A percentile compares a stretch with the other conserved stretches of the same genome.
Conservation (phyloP, 2,113 vertebrate genomes). For the Laterallus jamaicensis region DNA sequence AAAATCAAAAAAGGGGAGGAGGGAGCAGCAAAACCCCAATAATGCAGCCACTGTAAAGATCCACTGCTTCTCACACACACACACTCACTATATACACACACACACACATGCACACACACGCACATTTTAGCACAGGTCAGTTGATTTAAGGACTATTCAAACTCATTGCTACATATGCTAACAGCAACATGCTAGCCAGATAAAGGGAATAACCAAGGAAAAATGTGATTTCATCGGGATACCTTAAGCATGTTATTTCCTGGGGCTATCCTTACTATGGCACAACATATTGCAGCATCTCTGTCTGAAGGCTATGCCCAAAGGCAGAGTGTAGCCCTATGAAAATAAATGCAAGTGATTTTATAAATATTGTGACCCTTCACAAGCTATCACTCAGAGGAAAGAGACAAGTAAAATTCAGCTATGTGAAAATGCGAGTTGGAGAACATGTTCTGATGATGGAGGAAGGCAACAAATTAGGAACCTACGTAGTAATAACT, state of each 20-base stretch:
- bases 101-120: background rate
- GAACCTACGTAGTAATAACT: background rate
- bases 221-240: background rate
- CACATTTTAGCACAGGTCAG: background rate
- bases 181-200: background rate
- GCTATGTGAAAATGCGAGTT: background rate
- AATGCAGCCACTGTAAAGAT: background rate
- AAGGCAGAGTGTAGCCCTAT: background rate
- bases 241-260: background rate
- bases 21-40: background rate
- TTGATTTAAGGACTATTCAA: background rate
- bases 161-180: background rate
- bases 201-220: background rate
- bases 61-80: background rate
- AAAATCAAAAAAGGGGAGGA: accelerated
- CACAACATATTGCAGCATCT: background rate
- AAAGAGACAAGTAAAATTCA: background rate
- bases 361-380: background rate
- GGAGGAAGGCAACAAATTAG: background rate
- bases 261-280: background rate
- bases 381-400: background rate
- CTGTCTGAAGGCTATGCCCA: background rate
- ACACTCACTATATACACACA: background rate
- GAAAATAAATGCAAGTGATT: background rate
- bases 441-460: background rate